Conservation (phyloP, 92 coral and sea anemone species). For the Palythoa grandis region DNA sequence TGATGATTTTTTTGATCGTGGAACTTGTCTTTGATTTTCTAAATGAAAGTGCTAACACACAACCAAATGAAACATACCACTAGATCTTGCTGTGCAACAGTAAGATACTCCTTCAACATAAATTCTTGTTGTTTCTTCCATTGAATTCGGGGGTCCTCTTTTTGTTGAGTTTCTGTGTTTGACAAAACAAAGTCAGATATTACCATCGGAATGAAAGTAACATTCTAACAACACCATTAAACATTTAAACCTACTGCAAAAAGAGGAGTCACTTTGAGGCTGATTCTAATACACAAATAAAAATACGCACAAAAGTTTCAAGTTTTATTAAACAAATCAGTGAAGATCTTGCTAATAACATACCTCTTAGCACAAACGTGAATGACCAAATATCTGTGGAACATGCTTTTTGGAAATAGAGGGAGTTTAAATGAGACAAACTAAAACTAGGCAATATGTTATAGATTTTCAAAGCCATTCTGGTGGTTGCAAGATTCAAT, state of each 20-base stretch:
- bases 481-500: not conserved
- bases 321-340: not conserved
- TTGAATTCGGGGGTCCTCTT: constrained; percentile 90
- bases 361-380: not conserved
- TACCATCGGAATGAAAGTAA: not conserved
- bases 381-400: constrained; percentile 14
- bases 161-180: constrained; percentile 78
- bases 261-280: not conserved
- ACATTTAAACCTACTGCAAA: not conserved
- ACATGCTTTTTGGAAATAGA: constrained; percentile 7
- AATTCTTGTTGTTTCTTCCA: constrained; percentile 86
- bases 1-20: not conserved
- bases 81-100: constrained; percentile 81
- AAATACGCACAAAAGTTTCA: not conserved
- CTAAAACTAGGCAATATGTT: not conserved
- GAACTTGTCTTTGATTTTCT: not conserved
- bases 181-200: not conserved
- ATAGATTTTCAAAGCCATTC: constrained; percentile 5
- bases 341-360: not conserved
- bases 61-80: constrained; percentile 53
- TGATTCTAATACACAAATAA: not conserved
- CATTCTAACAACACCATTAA: not conserved
- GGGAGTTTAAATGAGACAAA: not conserved
- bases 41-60: not conserved
- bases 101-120: constrained; percentile 86